Evolutionary conservation across 2,888 invertebrate genomes (phyloP), one percentile per base, ranked within the genome.

Genomic region (Drosophila leonis): DNA sequence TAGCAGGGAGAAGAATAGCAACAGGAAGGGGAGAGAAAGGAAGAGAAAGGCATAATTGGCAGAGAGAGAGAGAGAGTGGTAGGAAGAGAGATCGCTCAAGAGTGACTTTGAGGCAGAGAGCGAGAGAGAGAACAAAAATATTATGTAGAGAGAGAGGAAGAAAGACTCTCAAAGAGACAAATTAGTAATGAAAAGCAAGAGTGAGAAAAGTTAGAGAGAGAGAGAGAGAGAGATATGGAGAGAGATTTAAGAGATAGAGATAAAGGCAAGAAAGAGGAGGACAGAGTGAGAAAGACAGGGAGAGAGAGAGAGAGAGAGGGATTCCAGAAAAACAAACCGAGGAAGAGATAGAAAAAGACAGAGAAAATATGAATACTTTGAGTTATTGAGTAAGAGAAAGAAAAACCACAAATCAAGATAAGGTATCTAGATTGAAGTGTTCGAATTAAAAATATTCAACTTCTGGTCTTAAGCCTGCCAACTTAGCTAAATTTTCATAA

Each of bases 241-340:
- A 49, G 12, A 31, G 2, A 31, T 0, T 7, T 7, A 33, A n/a
- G 4, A 24, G 2, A 5, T 0, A 13, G 8, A n/a, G 0, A 8
- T 5, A 39, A 8, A n/a, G 20, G 29, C n/a, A n/a, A 29, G 24
- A 24, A 24, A 44, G 13, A 24, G 20, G 20, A 7, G 18, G 20
- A 20, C 0, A 20, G 15, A 42, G 5, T 2, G 20, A 20, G 12
- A 42, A 4, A 3, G 18, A 44, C 7, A 7, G 24, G n/a, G n/a
- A n/a, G n/a, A n/a, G 24, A 33, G 6, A 18, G 18, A 41, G 18
- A 13, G 42, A 6, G 13, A 35, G 13, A 35, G 13, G 4, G n/a
- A n/a, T n/a, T n/a, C n/a, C n/a, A n/a, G n/a, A n/a, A n/a, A n/a
- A n/a, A n/a, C n/a, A n/a, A 15, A 15, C 0, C n/a, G 18, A n/a